Percentiles rank a stretch among this genome's conserved stretches.
Evolutionary conservation across 2,888 invertebrate genomes (phyloP).

Genomic region (Neuroscelio doddi): DNA sequence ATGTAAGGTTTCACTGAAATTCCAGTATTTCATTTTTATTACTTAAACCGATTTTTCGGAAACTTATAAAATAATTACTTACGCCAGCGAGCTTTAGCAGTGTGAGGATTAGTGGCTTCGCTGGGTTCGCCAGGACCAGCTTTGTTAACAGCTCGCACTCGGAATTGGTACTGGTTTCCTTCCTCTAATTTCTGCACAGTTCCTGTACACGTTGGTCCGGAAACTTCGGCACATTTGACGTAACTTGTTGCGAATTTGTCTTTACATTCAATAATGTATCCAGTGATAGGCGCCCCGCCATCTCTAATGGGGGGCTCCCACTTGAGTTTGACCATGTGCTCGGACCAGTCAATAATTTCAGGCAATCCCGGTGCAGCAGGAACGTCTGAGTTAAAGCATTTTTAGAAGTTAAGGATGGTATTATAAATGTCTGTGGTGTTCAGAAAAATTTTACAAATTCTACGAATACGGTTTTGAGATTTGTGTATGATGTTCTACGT

Average conservation of each 20-base stretch:
- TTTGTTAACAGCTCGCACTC: constrained; percentile 95
- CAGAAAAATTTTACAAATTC: too few species aligned
- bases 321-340: constrained; percentile 90
- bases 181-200: constrained; percentile 92
- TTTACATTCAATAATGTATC: constrained; percentile 93
- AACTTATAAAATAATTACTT: constrained; percentile 76
- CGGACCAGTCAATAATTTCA: constrained; percentile 92
- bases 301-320: constrained; percentile 93
- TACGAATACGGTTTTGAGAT: too few species aligned
- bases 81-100: constrained; percentile 91
- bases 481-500: too few species aligned
- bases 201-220: constrained; percentile 88
- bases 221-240: constrained; percentile 88
- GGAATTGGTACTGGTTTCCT: constrained; percentile 96
- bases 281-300: constrained; percentile 94
- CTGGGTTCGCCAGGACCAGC: constrained; percentile 95
- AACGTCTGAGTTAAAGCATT: too few species aligned
- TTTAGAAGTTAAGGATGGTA: neutral
- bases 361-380: constrained; percentile 92
- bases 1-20: constrained; percentile 95
- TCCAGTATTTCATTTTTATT: too few species aligned
- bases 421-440: too few species aligned
- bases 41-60: too few species aligned
- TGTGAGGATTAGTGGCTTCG: constrained; percentile 93
- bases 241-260: constrained; percentile 89